phyloP scores from a whole-genome alignment of 2,888 invertebrate genomes.

The Brachyptera putata region DNA sequence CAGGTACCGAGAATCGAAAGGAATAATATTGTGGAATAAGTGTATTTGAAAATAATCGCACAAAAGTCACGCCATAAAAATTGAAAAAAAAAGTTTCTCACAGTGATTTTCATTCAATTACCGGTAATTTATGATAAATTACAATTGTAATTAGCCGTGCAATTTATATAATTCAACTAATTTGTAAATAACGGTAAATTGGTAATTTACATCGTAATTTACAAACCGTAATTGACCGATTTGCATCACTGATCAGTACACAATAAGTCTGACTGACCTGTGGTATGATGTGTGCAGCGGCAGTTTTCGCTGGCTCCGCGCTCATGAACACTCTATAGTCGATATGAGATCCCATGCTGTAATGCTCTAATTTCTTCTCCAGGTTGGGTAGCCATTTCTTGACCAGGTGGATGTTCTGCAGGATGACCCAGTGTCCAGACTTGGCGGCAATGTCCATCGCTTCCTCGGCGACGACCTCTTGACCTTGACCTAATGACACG shows the following conservation, averaged over 20 bases:
- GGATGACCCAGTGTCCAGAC: conserved; percentile 91
- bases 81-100: too few species aligned
- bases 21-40: too few species aligned
- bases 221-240: too few species aligned
- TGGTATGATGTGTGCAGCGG: conserved; percentile 88
- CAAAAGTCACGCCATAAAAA: too few species aligned
- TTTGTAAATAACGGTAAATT: too few species aligned
- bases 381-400: conserved; percentile 87
- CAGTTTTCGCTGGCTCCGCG: conserved; percentile 86
- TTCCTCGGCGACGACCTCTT: conserved; percentile 88
- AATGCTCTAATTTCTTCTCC: conserved; percentile 88
- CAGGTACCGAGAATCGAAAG: too few species aligned
- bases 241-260: not conserved
- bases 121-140: too few species aligned
- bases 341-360: conserved; percentile 71
- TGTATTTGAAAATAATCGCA: too few species aligned
- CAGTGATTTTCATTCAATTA: too few species aligned
- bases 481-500: conserved; percentile 90
- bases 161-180: too few species aligned
- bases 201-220: too few species aligned
- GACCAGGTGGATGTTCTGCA: conserved; percentile 92
- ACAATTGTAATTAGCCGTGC: too few species aligned
- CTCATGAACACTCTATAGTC: conserved; percentile 88
- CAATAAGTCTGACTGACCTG: conserved; percentile 56
- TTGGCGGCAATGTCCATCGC: conserved; percentile 85